Evolutionary conservation across 2,797 vertebrate genomes (phyloP), one percentile per base, ranked within the genome.

Genomic region (Florisuga fusca): DNA sequence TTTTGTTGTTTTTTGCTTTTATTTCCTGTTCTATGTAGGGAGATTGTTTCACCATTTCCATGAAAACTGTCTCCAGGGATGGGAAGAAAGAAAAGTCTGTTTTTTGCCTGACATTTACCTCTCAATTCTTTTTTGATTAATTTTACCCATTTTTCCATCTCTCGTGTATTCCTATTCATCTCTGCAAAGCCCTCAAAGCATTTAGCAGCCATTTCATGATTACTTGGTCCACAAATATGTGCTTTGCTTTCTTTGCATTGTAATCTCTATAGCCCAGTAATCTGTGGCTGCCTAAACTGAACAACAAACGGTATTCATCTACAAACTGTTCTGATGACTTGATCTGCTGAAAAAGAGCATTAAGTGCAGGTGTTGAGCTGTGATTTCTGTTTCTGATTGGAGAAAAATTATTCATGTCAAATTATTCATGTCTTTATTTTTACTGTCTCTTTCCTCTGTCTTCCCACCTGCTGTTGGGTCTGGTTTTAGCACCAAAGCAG

Each of bases 301-400:
- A 93, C 87, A 93, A 69, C 57, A 76, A 73, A 87, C 57, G 74
- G 75, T 87, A 36, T 83, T 97, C 75, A 62, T 90, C 81, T 93
- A 75, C 84, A 93, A 83, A 83, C 67, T 55, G 59, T 77, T 86
- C 68, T 83, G 41, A 61, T 80, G 92, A 36, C 68, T 88, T 84
- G 75, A 63, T 67, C 74, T 59, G 55, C 80, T 79, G 87, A 57
- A 86, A 94, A 91, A 87, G 80, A 84, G 85, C 62, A 66, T 58
- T 72, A 86, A 63, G 93, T 92, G 81, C 93, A 95, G 95, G 94
- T 96, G 94, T 81, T 62, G 78, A 92, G 75, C 81, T 80, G 48
- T 71, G 93, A 92, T 93, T 91, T 67, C 53, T 54, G 19, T 51
- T 93, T 88, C 81, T 74, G 90, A 79, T 71, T 84, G 90, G 88